phyloP scores from a whole-genome alignment of 2,888 invertebrate species.

The Balanococcus diminutus region DNA sequence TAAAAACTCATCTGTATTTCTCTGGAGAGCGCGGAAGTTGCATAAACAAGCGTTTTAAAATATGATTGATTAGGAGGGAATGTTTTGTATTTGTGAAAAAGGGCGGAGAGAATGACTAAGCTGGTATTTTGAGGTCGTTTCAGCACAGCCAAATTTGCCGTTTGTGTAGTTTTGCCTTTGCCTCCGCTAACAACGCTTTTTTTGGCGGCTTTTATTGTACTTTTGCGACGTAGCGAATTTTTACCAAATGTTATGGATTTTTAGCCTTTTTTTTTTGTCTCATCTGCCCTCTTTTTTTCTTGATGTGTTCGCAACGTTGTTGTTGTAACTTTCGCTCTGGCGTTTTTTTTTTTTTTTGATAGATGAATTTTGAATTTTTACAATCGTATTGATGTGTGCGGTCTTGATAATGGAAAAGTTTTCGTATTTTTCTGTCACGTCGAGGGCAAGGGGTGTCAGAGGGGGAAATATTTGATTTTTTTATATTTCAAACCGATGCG shows the following conservation, averaged over 20 bases:
- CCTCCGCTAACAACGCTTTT: too few species aligned
- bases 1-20: conserved; percentile 50
- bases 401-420: conserved; percentile 21
- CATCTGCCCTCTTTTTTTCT: neutral
- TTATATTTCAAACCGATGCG: neutral
- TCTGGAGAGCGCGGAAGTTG: conserved; percentile 48
- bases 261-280: neutral
- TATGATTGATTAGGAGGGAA: conserved; percentile 51
- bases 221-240: neutral
- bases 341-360: neutral
- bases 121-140: conserved; percentile 30
- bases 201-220: conserved; percentile 10
- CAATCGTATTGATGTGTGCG: neutral
- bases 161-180: conserved; percentile 2
- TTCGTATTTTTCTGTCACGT: neutral
- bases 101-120: conserved; percentile 37
- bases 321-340: neutral
- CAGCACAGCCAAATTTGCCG: conserved; percentile 1
- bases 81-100: conserved; percentile 48
- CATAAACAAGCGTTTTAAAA: conserved; percentile 52
- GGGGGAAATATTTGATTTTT: neutral
- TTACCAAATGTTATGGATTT: neutral
- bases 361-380: conserved; percentile 24
- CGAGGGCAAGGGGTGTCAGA: neutral
- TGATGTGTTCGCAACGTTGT: too few species aligned